These are phyloP conservation scores for Acrocephalus kingi DNA, from an alignment of 2,113 vertebrate genomes.

Conservation along the genomic window DNA sequence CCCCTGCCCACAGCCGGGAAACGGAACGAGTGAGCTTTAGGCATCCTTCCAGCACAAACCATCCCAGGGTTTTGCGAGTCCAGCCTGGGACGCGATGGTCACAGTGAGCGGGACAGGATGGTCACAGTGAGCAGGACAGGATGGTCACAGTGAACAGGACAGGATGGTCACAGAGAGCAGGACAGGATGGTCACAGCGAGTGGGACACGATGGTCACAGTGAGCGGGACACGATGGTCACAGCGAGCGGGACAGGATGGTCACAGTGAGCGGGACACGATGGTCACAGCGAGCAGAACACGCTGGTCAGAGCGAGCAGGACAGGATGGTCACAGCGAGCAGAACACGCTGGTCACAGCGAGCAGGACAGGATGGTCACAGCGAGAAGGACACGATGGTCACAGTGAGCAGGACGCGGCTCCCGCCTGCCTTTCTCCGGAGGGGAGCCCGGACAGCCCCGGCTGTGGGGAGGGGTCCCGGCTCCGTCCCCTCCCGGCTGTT, in stretches of 20 bases:
- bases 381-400: too few species aligned
- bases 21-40: accelerated
- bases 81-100: neutral
- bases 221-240: accelerated
- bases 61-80: accelerated
- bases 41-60: neutral
- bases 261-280: accelerated
- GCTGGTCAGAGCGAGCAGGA: too few species aligned
- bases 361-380: accelerated
- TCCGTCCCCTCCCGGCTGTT: accelerated
- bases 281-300: neutral
- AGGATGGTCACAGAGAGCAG: accelerated
- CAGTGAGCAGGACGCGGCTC: accelerated
- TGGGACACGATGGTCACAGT: accelerated
- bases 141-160: accelerated
- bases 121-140: accelerated
- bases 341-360: accelerated
- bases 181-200: accelerated
- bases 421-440: neutral
- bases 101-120: accelerated
- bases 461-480: neutral
- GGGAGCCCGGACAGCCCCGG: neutral
- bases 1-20: neutral
- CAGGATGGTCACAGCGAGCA: accelerated
- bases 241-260: accelerated